Evolutionary conservation across 2,113 vertebrate genomes (phyloP).

Genomic region (Nycticryphes semicollaris): DNA sequence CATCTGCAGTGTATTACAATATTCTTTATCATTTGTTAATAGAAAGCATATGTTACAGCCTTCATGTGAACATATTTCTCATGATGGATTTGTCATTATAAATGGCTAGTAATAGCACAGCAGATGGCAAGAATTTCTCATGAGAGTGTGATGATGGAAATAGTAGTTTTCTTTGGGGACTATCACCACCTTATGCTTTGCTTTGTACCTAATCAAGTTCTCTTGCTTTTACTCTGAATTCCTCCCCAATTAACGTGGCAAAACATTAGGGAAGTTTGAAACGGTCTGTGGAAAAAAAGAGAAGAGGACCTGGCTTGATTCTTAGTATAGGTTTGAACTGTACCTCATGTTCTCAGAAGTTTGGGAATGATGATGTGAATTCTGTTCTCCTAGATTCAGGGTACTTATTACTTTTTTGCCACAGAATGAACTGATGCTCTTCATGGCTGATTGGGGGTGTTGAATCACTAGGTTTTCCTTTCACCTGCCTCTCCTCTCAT

Average conservation of each 20-base stretch:
- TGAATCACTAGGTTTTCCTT: not conserved
- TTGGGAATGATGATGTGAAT: not conserved
- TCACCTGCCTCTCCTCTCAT: not conserved
- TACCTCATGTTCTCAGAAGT: not conserved
- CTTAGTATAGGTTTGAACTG: not conserved
- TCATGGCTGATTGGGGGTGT: not conserved
- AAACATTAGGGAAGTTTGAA: not conserved
- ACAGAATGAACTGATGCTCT: not conserved
- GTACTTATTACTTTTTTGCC: not conserved
- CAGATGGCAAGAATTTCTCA: constrained; percentile 47
- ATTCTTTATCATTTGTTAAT: constrained; percentile 35
- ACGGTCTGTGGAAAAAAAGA: not conserved
- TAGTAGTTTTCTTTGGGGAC: not conserved
- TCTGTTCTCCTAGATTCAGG: not conserved
- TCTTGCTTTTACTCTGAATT: not conserved
- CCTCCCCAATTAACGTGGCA: not conserved
- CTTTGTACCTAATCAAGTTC: not conserved
- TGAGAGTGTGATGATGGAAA: not conserved
- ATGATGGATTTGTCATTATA: constrained; percentile 35
- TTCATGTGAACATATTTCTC: constrained; percentile 36
- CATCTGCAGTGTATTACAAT: not conserved
- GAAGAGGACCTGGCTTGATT: not conserved
- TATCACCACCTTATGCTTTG: not conserved
- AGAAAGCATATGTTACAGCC: constrained; percentile 48
- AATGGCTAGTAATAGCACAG: not conserved